phyloP scores from a whole-genome alignment of 2,113 vertebrate species.

The Actenoides hombroni region DNA sequence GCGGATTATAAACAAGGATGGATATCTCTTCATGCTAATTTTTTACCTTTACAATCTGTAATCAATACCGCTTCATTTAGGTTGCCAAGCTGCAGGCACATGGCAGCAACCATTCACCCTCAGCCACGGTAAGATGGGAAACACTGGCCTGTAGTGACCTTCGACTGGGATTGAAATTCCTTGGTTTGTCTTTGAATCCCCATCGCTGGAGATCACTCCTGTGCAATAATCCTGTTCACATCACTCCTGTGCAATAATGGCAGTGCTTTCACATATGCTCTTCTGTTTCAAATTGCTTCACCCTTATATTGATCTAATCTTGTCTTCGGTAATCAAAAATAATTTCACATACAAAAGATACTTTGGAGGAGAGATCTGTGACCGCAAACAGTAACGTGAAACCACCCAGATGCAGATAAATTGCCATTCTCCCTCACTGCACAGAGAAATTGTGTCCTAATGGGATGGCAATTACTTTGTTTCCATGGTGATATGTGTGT shows the following conservation, averaged over 20 bases:
- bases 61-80: neutral
- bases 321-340: neutral
- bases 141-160: neutral
- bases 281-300: neutral
- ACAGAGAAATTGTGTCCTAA: neutral
- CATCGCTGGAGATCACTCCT: neutral
- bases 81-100: neutral
- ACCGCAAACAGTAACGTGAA: neutral
- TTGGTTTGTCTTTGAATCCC: neutral
- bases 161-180: neutral
- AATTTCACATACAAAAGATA: neutral
- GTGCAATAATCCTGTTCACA: neutral
- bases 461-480: conserved; percentile 37
- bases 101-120: neutral
- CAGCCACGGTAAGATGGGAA: neutral
- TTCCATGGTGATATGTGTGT: conserved; percentile 13
- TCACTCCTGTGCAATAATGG: neutral
- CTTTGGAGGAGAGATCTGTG: neutral
- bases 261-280: neutral
- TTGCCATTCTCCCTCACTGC: neutral
- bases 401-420: conserved; percentile 35
- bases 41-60: neutral
- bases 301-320: neutral
- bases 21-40: neutral
- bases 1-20: neutral